Base-by-base conservation (phyloP, 2,888 invertebrate genomes). In the Erynnis tages region DNA sequence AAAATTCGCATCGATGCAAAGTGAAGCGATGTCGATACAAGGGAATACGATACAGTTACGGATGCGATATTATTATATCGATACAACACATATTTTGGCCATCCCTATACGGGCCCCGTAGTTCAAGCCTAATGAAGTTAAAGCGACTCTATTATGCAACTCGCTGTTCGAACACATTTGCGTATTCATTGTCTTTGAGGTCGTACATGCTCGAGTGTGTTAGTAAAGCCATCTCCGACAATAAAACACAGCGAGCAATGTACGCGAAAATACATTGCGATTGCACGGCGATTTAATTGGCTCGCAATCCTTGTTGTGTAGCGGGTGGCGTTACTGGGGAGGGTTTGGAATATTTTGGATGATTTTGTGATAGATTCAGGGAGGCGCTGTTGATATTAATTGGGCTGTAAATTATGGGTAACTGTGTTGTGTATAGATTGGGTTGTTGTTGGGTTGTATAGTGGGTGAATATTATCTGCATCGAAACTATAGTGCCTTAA, bases 61-160 rank as follows among this genome's bases (percentile, higher is more conserved):
- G n/a, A n/a, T n/a, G n/a, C n/a, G n/a, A n/a, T n/a, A n/a, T n/a
- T n/a, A n/a, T n/a, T n/a, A n/a, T n/a, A n/a, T n/a, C n/a, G n/a
- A n/a, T n/a, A n/a, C n/a, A n/a, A n/a, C n/a, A n/a, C n/a, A n/a
- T n/a, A n/a, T n/a, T n/a, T n/a, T n/a, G n/a, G n/a, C n/a, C n/a
- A n/a, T n/a, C n/a, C n/a, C n/a, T n/a, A n/a, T n/a, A n/a, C n/a
- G n/a, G n/a, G n/a, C 66, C 64, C 62, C 64, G 58, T 54, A 65
- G 67, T 65, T 71, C 50, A 11, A n/a, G 71, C 63, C 63, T 71
- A 69, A 76, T 77, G 70, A 73, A 74, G 67, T 73, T 70, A 71
- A 61, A 60, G 57, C 61, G 61, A 66, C 65, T 66, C 57, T 55
- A 57, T 63, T 61, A 60, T 60, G 55, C 49, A 41, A 40, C 32